Conservation (phyloP, 2,888 invertebrate species). For the Oxycera nigricornis region DNA sequence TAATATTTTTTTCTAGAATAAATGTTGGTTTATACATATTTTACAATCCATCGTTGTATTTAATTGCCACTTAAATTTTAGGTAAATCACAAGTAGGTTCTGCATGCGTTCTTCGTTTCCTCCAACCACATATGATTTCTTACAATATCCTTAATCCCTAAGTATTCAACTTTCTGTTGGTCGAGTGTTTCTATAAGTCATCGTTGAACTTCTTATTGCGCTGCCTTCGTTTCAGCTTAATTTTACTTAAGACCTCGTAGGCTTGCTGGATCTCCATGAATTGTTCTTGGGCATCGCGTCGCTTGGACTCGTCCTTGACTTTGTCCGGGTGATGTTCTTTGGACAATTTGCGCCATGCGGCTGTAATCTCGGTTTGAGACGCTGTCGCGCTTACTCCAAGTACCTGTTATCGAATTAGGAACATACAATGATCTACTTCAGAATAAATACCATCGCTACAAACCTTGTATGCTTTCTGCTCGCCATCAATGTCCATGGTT, state of each 20-base stretch:
- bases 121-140: background rate
- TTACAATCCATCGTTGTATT: background rate
- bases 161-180: background rate
- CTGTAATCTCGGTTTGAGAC: conserved; percentile 84
- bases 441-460: conserved; percentile 24
- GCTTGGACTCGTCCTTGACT: conserved; percentile 74
- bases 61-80: background rate
- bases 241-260: conserved; percentile 86
- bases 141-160: background rate
- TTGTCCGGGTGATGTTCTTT: conserved; percentile 92
- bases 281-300: conserved; percentile 77
- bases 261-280: conserved; percentile 95
- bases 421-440: background rate
- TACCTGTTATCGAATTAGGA: conserved; percentile 63
- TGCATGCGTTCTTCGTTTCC: background rate
- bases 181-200: conserved; percentile 52
- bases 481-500: conserved; percentile 87
- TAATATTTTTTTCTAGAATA: conserved; percentile 27
- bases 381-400: conserved; percentile 80
- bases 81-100: background rate
- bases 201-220: conserved; percentile 75
- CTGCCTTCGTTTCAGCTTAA: conserved; percentile 76
- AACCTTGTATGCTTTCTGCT: conserved; percentile 86
- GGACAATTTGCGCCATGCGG: conserved; percentile 81
- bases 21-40: conserved; percentile 23